These are phyloP conservation scores for Dolomedes plantarius DNA, from an alignment of 2,888 invertebrate genomes.

Conservation along the genomic window DNA sequence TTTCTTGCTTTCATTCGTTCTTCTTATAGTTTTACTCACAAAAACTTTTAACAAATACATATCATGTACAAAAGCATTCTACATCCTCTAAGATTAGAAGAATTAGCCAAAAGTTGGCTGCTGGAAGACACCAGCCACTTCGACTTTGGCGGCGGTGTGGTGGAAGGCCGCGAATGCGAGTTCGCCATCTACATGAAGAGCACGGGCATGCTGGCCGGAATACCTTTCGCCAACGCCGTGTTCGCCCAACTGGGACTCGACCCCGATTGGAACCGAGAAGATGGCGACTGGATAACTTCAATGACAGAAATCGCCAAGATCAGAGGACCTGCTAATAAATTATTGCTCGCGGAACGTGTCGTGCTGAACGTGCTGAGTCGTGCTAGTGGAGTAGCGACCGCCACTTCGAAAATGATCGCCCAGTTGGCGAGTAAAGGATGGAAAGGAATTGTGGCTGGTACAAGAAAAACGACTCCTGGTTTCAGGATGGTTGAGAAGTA, in stretches of 20 bases:
- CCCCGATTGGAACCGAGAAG: conserved; percentile 76
- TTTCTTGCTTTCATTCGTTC: no score
- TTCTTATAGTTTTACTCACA: no score
- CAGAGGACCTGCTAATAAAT: conserved; percentile 76
- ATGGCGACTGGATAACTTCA: conserved; percentile 75
- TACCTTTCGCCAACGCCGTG: conserved; percentile 77
- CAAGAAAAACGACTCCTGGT: conserved; percentile 78
- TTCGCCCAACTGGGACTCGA: conserved; percentile 77
- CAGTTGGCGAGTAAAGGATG: conserved; percentile 74
- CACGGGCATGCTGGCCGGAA: conserved; percentile 77
- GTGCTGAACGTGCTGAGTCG: conserved; percentile 77
- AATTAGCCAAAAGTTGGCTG: conserved; percentile 69
- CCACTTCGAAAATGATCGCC: conserved; percentile 70
- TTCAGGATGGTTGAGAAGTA: conserved; percentile 79
- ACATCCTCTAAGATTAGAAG: conserved; percentile 69
- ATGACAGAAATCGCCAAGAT: conserved; percentile 75
- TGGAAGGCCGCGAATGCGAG: conserved; percentile 24
- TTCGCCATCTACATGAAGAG: conserved; percentile 72
- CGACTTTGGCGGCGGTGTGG: conserved; percentile 60
- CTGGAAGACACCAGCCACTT: conserved; percentile 72
- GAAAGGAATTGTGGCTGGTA: conserved; percentile 77
- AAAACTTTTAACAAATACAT: no score
- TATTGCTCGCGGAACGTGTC: conserved; percentile 77
- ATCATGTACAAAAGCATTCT: conserved; percentile 54
- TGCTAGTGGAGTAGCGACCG: conserved; percentile 77